Conservation (phyloP, 2,113 vertebrate genomes). For the Heterochromis multidens region DNA sequence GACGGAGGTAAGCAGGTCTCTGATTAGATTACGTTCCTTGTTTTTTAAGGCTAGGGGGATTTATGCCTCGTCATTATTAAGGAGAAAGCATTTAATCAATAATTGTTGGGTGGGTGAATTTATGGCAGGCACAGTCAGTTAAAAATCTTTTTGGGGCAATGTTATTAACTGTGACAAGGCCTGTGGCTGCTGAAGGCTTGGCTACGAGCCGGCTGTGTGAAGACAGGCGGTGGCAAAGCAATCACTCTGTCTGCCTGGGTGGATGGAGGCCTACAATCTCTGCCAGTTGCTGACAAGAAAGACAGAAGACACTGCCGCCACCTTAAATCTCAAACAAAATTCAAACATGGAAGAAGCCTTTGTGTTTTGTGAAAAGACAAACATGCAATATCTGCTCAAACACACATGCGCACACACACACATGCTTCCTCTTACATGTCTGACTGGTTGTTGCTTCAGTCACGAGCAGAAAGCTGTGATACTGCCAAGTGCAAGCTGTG, state of each 20-base stretch:
- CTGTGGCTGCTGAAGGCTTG: constrained; percentile 38
- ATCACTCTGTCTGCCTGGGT: constrained; percentile 32
- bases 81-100: constrained; percentile 76
- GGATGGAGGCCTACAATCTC: constrained; percentile 29
- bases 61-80: constrained; percentile 73
- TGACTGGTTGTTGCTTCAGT: constrained; percentile 16
- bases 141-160: constrained; percentile 49
- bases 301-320: constrained; percentile 1
- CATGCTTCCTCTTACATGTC: neutral
- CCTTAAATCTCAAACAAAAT: constrained; percentile 20
- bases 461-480: constrained; percentile 20
- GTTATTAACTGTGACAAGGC: constrained; percentile 53
- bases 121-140: constrained; percentile 44
- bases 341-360: neutral
- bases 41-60: constrained; percentile 66
- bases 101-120: constrained; percentile 61
- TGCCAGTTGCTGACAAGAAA: constrained; percentile 33
- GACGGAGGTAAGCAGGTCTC: constrained; percentile 53
- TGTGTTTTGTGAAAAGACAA: neutral
- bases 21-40: constrained; percentile 73
- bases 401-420: neutral
- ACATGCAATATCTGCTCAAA: neutral
- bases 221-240: constrained; percentile 13
- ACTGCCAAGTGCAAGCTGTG: constrained; percentile 27
- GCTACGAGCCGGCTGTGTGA: neutral